Evolutionary conservation across 2,888 invertebrate species (phyloP), one percentile per base, ranked within the genome.

Genomic region (Synergus laeviventris): DNA sequence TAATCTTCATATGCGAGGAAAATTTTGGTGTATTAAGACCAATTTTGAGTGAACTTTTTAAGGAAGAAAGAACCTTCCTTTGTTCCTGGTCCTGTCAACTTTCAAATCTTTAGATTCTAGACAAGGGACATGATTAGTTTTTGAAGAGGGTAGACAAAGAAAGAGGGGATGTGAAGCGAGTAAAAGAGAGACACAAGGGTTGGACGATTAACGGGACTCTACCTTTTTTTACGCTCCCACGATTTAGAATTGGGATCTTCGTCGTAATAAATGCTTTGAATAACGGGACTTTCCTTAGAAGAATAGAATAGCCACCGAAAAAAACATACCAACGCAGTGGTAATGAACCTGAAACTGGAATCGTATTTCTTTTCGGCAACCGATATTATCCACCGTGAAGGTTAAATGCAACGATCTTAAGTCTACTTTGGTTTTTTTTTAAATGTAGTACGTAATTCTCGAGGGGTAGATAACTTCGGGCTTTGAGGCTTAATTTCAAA

Each of bases 231-330:
- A 77, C 80, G 82, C 83, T 85, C 84, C 84, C 84, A 85, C 83
- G 84, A 86, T 84, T 78, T 66, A 76, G 80, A 84, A 85, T 83
- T 82, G 78, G 81, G 81, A 84, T 82, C 81, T 83, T 77, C 74
- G 49, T 73, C 24, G 61, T 76, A 73, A 74, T 76, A 73, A 74
- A 70, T 74, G 59, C 74, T 16, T 56, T 75, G 74, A 75, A 75
- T 78, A 77, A 81, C 78, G 75, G 80, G 70, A 54, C 24, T 54
- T 31, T 39, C 74, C 61, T 73, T 75, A 49, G 64, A 75, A 70
- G 39, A 70, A 60, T 45, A 56, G 39, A 70, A 73, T 64, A 64
- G 54, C 39, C 60, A 38, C 16, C 21, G 60, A 60, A 74, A 74
- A 66, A 59, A 74, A 60, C 24, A 59, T 39, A 70, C 49, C 70